Percentiles rank a stretch among this genome's conserved stretches.
These are phyloP conservation scores for Leucoraja erinaceus DNA, from an alignment of 2,113 vertebrate species.

Conservation along the genomic window DNA sequence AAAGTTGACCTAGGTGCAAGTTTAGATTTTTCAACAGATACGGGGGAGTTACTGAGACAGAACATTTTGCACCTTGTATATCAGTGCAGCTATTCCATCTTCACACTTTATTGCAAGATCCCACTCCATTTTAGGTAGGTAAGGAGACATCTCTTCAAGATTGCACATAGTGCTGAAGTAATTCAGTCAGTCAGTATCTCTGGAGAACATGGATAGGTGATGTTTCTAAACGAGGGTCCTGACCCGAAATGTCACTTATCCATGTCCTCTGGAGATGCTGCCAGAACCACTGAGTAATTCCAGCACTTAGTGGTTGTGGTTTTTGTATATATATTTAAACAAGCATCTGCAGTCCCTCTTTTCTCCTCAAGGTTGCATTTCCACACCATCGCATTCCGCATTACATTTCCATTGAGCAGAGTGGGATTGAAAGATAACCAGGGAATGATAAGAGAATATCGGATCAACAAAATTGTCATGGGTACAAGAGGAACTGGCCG, in stretches of 20 bases:
- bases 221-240: too few species aligned
- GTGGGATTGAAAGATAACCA: not conserved
- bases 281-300: too few species aligned
- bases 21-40: not conserved
- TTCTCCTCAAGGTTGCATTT: not conserved
- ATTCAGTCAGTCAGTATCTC: too few species aligned
- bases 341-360: too few species aligned
- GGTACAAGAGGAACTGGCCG: not conserved
- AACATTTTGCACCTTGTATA: not conserved
- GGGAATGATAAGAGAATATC: not conserved
- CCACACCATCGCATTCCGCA: too few species aligned
- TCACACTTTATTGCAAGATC: not conserved
- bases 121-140: not conserved
- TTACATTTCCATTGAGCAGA: not conserved
- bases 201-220: too few species aligned
- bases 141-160: not conserved
- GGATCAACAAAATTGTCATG: not conserved
- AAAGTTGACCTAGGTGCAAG: not conserved
- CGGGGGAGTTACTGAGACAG: too few species aligned
- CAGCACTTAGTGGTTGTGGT: too few species aligned
- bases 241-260: too few species aligned
- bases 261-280: too few species aligned
- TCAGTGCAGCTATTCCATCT: not conserved
- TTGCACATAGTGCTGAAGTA: too few species aligned
- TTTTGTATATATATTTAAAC: too few species aligned